phyloP scores from a whole-genome alignment of 1,140 invertebrate species.

The Triops longicaudatus region DNA sequence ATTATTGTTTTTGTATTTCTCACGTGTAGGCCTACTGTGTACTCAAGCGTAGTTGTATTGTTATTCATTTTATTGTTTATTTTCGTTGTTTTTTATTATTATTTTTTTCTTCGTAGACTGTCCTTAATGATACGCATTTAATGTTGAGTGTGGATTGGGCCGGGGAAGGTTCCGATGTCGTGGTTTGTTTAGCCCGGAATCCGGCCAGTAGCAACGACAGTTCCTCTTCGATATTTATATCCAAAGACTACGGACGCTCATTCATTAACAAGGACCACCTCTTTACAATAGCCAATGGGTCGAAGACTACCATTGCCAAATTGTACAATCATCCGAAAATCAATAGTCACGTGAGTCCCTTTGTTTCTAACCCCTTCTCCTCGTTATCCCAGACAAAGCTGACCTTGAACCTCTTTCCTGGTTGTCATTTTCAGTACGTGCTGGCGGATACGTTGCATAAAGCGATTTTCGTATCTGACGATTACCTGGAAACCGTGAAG shows the following conservation, averaged over 20 bases:
- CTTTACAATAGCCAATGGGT: conserved; percentile 50
- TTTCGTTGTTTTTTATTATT: neutral
- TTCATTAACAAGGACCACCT: conserved; percentile 63
- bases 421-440: conserved; percentile 57
- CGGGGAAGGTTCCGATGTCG: conserved; percentile 70
- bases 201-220: conserved; percentile 37
- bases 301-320: conserved; percentile 60
- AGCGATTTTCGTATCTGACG: conserved; percentile 61
- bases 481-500: conserved; percentile 59
- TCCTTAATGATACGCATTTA: conserved; percentile 71
- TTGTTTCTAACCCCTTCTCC: conserved; percentile 21
- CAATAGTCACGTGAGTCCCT: conserved; percentile 58
- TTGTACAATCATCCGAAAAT: conserved; percentile 73
- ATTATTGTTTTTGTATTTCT: neutral
- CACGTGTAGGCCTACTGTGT: too few species aligned
- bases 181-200: conserved; percentile 73
- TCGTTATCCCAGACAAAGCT: neutral
- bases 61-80: too few species aligned
- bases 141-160: conserved; percentile 86
- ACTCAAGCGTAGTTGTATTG: too few species aligned
- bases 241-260: conserved; percentile 72
- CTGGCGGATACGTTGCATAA: conserved; percentile 72
- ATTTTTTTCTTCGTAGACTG: too few species aligned
- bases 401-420: conserved; percentile 20
- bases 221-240: conserved; percentile 69